A percentile compares a stretch with the other conserved stretches of the same genome.
phyloP scores from a whole-genome alignment of 1,140 invertebrate genomes.

The Cyclargus thomasi region DNA sequence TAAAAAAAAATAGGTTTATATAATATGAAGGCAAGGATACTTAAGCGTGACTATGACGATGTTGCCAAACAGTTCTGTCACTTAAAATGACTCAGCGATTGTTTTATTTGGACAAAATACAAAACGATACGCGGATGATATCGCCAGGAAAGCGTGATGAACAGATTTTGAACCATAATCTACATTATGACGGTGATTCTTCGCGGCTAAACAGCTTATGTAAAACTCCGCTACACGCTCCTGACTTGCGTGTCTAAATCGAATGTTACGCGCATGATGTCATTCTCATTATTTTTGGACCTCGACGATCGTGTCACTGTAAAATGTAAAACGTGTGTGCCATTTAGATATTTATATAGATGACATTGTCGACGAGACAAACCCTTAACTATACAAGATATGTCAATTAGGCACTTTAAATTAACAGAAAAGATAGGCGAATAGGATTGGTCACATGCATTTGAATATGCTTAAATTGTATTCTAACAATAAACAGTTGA shows the following conservation, averaged over 20 bases:
- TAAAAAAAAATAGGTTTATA: too few relatives aligned
- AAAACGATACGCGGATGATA: too few relatives aligned
- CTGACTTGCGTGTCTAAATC: constrained; percentile 22
- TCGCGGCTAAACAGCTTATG: too few relatives aligned
- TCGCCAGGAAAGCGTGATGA: too few relatives aligned
- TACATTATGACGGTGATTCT: too few relatives aligned
- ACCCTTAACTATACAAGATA: background rate
- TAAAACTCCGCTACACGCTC: constrained; percentile 24
- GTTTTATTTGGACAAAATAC: too few relatives aligned
- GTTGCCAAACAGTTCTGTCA: too few relatives aligned
- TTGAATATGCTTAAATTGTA: background rate
- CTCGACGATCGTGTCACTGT: constrained; percentile 32
- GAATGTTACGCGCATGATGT: constrained; percentile 43
- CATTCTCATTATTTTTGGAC: constrained; percentile 58
- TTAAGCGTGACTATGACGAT: too few relatives aligned
- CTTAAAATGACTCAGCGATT: too few relatives aligned
- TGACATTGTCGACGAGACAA: background rate
- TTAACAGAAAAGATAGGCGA: background rate
- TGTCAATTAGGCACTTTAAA: background rate
- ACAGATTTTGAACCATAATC: too few relatives aligned
- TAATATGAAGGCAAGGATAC: too few relatives aligned
- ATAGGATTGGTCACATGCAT: background rate
- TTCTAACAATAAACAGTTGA: background rate
- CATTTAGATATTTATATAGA: constrained; percentile 4
- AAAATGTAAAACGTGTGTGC: constrained; percentile 17